Base-by-base conservation (phyloP, 35 echinoderm and acorn worm species). In the Lytechinus variegatus region DNA sequence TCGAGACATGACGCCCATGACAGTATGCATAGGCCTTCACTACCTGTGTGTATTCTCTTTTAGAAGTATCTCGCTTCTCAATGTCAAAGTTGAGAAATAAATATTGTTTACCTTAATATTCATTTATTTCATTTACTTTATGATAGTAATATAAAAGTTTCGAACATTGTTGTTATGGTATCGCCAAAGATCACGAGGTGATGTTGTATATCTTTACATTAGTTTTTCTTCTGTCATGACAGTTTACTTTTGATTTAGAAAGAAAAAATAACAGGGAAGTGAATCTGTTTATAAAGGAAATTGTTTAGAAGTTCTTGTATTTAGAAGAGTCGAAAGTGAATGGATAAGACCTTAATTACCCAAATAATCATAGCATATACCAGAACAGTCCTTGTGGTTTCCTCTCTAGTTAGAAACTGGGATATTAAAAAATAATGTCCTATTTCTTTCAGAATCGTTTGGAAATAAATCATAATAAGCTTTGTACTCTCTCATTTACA, bases 281-380 rank as follows among this genome's bases (percentile, higher is more conserved):
- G 66, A 79, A 79, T 24, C 19, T 79, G 19, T n/a, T 79, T 79
- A 79, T 79, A n/a, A n/a, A 4, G 66, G 16, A 79, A 44, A 2
- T 44, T 44, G 33, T 44, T 44, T 44, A 44, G 33, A 44, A 56
- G 55, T 56, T 56, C 55, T 56, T 11, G 61, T 21, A 21, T 79
- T 79, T 79, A 79, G 19, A 79, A n/a, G 66, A 79, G n/a, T 79
- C 66, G 19, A 79, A 79, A 79, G 66, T 79, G 66, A 79, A 79
- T 79, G 66, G 66, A 79, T 79, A 5, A n/a, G 19, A 79, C 6
- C 66, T n/a, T 79, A 79, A 79, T 79, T 79, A 79, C 66, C 21
- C n/a, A 16, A 24, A 79, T 79, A 44, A 44, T 44, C 33, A 44
- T 44, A 44, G 33, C 33, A 79, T 79, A 79, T 16, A 24, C 66